Conservation (phyloP, 2,888 invertebrate genomes). For the Hypselothyrea guttata region DNA sequence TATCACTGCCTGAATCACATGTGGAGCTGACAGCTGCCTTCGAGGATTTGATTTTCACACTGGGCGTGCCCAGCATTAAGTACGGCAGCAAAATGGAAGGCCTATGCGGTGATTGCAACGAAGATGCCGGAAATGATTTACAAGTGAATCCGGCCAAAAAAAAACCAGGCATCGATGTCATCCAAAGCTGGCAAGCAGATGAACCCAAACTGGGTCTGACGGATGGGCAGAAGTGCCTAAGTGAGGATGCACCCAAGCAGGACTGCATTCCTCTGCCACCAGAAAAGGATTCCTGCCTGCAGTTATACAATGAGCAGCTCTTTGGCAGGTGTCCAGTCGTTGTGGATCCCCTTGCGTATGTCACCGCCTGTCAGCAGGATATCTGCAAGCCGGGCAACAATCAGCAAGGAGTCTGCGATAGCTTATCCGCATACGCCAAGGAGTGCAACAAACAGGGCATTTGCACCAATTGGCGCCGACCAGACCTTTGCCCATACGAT, state of each 20-base stretch:
- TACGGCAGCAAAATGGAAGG: slow-evolving; percentile 90
- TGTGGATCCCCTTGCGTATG: slow-evolving; percentile 87
- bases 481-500: slow-evolving; percentile 86
- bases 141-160: slow-evolving; percentile 83
- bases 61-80: slow-evolving; percentile 88
- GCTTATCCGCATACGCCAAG: slow-evolving; percentile 88
- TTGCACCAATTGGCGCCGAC: slow-evolving; percentile 88
- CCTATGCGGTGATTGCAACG: slow-evolving; percentile 90
- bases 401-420: slow-evolving; percentile 85
- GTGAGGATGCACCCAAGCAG: slow-evolving; percentile 82
- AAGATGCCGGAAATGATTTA: slow-evolving; percentile 85
- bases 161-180: slow-evolving; percentile 80
- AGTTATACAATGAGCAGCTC: slow-evolving; percentile 84
- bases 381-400: slow-evolving; percentile 84
- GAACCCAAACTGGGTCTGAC: slow-evolving; percentile 83
- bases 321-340: slow-evolving; percentile 89
- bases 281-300: slow-evolving; percentile 87
- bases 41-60: slow-evolving; percentile 83
- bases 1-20: slow-evolving; percentile 87
- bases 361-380: slow-evolving; percentile 88
- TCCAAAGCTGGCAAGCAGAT: slow-evolving; percentile 84
- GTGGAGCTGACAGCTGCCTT: slow-evolving; percentile 85
- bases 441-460: slow-evolving; percentile 88
- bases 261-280: slow-evolving; percentile 84
- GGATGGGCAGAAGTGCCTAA: slow-evolving; percentile 83